Evolutionary conservation across 2,113 vertebrate genomes (phyloP).

Genomic region (Grallaria varia): DNA sequence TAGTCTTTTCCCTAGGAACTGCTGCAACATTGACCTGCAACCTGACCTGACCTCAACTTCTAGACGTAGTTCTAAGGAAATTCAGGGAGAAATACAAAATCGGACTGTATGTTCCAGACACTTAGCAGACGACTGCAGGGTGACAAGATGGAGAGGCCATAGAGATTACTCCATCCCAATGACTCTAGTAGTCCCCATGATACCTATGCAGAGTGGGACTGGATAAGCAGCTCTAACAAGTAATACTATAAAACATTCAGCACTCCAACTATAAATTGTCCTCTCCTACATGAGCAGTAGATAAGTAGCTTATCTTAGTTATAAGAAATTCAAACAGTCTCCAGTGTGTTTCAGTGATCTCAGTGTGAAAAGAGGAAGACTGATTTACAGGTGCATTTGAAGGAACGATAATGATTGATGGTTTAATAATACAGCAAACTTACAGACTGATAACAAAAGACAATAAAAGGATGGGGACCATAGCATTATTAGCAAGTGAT

Average conservation of each 20-base stretch:
- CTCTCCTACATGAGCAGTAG: background rate
- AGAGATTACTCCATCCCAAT: background rate
- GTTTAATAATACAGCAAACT: background rate
- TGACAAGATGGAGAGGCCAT: rapidly evolving
- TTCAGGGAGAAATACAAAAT: background rate
- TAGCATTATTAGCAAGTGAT: background rate
- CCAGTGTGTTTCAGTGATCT: background rate
- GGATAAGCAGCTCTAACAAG: background rate
- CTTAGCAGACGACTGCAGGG: background rate
- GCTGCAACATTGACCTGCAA: background rate
- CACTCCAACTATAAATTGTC: background rate
- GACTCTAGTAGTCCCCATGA: background rate
- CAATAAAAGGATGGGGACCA: background rate
- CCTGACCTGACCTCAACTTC: background rate
- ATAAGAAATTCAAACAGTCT: background rate
- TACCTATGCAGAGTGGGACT: background rate
- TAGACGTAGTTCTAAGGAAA: background rate
- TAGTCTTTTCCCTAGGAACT: background rate
- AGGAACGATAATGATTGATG: background rate
- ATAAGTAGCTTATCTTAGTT: background rate
- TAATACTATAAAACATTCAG: background rate
- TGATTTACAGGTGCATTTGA: background rate
- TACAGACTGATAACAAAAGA: background rate
- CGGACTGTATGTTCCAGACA: background rate
- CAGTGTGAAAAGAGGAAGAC: background rate